A percentile compares a stretch with the other conserved stretches of the same genome.
Conservation (phyloP, 2,113 vertebrate genomes). For the Megaceryle maxima region DNA sequence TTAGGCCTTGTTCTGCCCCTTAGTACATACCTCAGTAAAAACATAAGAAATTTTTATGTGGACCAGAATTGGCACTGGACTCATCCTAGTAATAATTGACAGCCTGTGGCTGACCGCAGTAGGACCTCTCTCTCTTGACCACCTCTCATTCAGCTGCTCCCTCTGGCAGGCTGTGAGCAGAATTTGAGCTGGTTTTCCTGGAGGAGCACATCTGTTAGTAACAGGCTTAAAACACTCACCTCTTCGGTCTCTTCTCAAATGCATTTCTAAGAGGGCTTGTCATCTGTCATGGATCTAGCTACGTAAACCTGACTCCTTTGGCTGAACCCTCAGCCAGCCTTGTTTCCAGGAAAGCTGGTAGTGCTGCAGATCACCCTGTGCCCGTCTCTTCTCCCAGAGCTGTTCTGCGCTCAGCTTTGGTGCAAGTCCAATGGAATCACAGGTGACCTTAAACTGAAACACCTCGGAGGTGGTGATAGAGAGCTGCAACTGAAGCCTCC, state of each 20-base stretch:
- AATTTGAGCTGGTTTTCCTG: conserved; percentile 4
- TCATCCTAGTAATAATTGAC: not conserved
- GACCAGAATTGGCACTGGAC: not conserved
- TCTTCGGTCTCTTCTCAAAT: not conserved
- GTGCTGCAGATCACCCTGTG: not conserved
- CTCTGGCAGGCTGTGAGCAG: not conserved
- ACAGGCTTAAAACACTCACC: not conserved
- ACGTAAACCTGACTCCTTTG: not conserved
- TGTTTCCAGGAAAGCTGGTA: conserved; percentile 22
- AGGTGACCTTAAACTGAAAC: not conserved
- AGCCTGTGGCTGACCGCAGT: not conserved
- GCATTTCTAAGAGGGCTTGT: not conserved
- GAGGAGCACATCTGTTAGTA: not conserved
- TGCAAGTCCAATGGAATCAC: not conserved
- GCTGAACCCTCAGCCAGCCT: not conserved
- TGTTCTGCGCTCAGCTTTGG: not conserved
- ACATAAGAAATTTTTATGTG: not conserved
- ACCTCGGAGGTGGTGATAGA: not conserved
- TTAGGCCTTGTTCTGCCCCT: not conserved
- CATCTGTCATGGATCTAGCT: not conserved
- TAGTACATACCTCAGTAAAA: not conserved
- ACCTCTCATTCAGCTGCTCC: not conserved
- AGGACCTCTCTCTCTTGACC: not conserved
- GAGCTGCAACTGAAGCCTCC: not conserved
- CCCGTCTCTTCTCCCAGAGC: not conserved